Base-by-base conservation (phyloP, 2,888 invertebrate genomes). In the Phaedon cochleariae region DNA sequence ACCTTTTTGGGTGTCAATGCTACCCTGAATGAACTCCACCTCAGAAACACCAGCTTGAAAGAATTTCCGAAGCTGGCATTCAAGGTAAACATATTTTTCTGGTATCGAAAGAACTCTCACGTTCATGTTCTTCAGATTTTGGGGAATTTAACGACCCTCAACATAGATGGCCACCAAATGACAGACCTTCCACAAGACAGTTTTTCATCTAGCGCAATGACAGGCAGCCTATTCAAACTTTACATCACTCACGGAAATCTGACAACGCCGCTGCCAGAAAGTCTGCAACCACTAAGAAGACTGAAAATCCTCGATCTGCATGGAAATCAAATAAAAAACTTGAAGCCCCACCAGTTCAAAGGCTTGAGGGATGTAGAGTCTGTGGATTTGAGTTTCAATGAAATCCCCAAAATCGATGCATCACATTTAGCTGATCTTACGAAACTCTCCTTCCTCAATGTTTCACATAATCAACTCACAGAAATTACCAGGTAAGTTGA, bases 371-470 rank as follows among this genome's bases (percentile, higher is more conserved):
- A 95, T 65, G 86, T 91, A 0, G 95, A 95, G 79, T 84, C 89
- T 0, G 81, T 96, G 62, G 96, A 96, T 84, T 81, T 96, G 80
- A 89, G 91, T 62, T 85, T 89, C 78, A 96, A 96, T 79, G 86
- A 87, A 55, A 90, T 96, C 55, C 88, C 87, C 0, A 95, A 93
- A 79, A 79, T 96, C 37, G 95, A 95, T 72, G 89, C 92, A 0
- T 89, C 90, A 12, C 93, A 95, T 81, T 88, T 96, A 48, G 88
- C 90, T 0, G 95, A 96, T 81, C 84, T 96, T 53, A 90, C 90
- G 0, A 95, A 95, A 79, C 83, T 96, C 66, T 90, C 90, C 0
- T 94, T 92, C 89, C 92, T 92, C 71, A 96, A 96, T 80, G 88
- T 90, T 1, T 95, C 96, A 0, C 90, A 95, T 75, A 96, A 96